Percentiles rank a stretch among this genome's conserved stretches.
phyloP scores from a whole-genome alignment of 2,888 invertebrate genomes.

The Leptinotarsa haldemani region DNA sequence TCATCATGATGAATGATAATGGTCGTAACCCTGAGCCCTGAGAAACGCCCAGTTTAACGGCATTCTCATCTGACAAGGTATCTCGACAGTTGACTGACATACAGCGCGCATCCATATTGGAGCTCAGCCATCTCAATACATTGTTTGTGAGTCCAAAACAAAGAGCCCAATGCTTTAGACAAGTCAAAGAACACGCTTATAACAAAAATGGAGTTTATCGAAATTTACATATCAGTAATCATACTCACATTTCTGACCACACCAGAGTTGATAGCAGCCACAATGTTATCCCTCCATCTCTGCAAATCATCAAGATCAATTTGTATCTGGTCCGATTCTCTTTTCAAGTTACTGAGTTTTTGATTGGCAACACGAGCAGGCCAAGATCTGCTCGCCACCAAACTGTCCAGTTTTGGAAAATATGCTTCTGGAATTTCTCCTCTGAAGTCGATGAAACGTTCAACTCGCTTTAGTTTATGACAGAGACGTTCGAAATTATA shows the following conservation, averaged over 20 bases:
- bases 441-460: conserved; percentile 74
- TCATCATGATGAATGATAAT: too few species aligned
- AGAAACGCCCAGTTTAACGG: too few species aligned
- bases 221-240: conserved; percentile 16
- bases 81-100: too few species aligned
- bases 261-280: conserved; percentile 77
- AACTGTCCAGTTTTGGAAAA: conserved; percentile 85
- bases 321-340: conserved; percentile 75
- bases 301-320: conserved; percentile 78
- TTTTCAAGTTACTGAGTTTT: conserved; percentile 72
- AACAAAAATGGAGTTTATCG: background rate
- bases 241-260: conserved; percentile 69
- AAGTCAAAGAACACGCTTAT: too few species aligned
- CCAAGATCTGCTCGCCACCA: conserved; percentile 81
- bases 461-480: conserved; percentile 75
- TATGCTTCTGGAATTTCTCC: conserved; percentile 82
- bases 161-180: too few species aligned
- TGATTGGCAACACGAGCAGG: conserved; percentile 76
- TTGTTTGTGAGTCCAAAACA: too few species aligned
- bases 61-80: too few species aligned
- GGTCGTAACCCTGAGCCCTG: too few species aligned
- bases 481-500: conserved; percentile 83
- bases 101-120: too few species aligned
- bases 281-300: conserved; percentile 81
- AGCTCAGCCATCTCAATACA: too few species aligned